Evolutionary conservation across 2,113 vertebrate genomes (phyloP).

Genomic region (Phylloscopus trochilus): DNA sequence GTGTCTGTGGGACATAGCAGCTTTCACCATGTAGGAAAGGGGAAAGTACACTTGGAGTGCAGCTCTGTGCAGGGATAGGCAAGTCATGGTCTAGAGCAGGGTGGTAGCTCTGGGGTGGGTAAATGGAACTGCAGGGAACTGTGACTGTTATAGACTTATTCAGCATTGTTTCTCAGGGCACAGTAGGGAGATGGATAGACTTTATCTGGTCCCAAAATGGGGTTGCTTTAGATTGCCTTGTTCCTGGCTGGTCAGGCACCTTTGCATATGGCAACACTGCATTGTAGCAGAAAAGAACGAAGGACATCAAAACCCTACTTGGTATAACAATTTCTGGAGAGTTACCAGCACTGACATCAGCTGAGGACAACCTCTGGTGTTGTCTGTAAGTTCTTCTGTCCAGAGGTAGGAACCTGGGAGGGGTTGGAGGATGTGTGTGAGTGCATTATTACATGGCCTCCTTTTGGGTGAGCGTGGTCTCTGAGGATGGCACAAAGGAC

Average conservation of each 20-base stretch:
- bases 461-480: neutral
- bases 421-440: neutral
- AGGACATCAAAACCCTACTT: neutral
- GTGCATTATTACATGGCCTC: too few relatives aligned
- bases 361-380: neutral
- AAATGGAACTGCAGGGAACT: neutral
- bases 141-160: neutral
- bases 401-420: neutral
- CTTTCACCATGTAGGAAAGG: neutral
- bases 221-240: neutral
- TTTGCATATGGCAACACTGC: neutral
- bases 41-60: neutral
- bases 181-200: rapidly evolving
- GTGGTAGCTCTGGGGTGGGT: neutral
- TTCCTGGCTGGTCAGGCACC: neutral
- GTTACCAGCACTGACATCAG: neutral
- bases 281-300: neutral
- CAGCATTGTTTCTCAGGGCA: neutral
- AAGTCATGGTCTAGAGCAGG: neutral
- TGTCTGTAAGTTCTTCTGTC: neutral
- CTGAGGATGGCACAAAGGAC: neutral
- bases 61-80: neutral
- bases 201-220: neutral
- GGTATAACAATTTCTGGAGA: neutral
- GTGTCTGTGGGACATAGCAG: neutral